These are phyloP conservation scores for Bubalus kerabau DNA, from an alignment of 2,113 vertebrate genomes.

Conservation along the genomic window DNA sequence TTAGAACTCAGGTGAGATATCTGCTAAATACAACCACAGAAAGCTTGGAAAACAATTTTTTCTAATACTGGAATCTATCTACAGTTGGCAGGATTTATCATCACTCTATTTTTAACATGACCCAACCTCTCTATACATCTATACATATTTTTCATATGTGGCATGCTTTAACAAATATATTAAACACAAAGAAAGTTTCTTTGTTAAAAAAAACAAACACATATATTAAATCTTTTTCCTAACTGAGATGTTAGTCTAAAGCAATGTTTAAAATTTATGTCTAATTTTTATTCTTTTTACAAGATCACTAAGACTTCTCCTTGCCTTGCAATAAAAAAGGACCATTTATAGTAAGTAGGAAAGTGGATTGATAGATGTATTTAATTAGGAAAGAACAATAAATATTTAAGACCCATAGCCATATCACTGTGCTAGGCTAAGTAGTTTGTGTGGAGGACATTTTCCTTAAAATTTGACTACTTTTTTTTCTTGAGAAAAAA, in stretches of 20 bases:
- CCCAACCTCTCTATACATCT: not conserved
- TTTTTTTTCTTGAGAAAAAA: not conserved
- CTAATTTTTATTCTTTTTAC: not conserved
- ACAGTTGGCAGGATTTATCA: not conserved
- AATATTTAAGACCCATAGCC: not conserved
- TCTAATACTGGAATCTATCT: not conserved
- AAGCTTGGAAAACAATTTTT: constrained; percentile 18
- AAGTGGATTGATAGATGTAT: not conserved
- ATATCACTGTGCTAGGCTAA: not conserved
- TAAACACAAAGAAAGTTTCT: not conserved
- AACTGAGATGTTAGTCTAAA: not conserved
- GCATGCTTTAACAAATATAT: not conserved
- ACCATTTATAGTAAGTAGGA: not conserved
- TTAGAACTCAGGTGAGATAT: constrained; percentile 49
- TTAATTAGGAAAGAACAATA: not conserved
- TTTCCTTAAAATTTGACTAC: not conserved
- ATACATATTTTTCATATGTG: not conserved
- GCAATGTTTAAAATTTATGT: not conserved
- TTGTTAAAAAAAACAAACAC: not conserved
- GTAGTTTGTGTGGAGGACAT: not conserved
- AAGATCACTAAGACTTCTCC: not conserved
- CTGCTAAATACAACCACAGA: constrained; percentile 47
- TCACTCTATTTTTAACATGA: not conserved
- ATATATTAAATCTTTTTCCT: not conserved
- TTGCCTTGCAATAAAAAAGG: not conserved